phyloP scores from a whole-genome alignment of 2,888 invertebrate genomes.

The Drosophila ochracea region DNA sequence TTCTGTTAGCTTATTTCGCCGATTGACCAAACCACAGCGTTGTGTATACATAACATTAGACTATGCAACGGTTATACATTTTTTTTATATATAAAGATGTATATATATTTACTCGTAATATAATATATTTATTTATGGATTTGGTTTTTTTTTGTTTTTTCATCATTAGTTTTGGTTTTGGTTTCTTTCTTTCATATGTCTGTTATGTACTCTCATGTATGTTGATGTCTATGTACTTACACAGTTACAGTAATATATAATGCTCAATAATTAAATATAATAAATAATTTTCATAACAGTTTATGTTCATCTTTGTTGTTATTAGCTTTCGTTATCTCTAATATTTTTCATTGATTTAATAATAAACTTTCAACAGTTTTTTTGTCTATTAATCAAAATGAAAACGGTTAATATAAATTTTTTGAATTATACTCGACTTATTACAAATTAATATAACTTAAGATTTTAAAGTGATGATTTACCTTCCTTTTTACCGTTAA shows the following conservation, averaged over 20 bases:
- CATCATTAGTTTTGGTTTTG: slow-evolving; percentile 30
- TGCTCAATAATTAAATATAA: slow-evolving; percentile 66
- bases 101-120: slow-evolving; percentile 45
- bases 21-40: slow-evolving; percentile 46
- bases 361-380: slow-evolving; percentile 59
- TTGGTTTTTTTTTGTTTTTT: slow-evolving; percentile 21
- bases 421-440: slow-evolving; percentile 25
- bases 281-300: slow-evolving; percentile 84
- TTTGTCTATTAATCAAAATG: slow-evolving; percentile 20
- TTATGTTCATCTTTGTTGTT: slow-evolving; percentile 53
- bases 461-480: slow-evolving; percentile 56
- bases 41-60: slow-evolving; percentile 73
- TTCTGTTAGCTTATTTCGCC: slow-evolving; percentile 50
- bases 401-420: slow-evolving; percentile 12
- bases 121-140: slow-evolving; percentile 51
- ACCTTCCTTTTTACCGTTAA: slow-evolving; percentile 36
- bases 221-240: slow-evolving; percentile 66
- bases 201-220: slow-evolving; percentile 45
- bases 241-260: slow-evolving; percentile 66
- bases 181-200: slow-evolving; percentile 45
- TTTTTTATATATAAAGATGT: slow-evolving; percentile 33
- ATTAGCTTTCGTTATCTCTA: slow-evolving; percentile 44
- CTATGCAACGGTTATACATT: slow-evolving; percentile 73
- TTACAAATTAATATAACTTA: slow-evolving; percentile 58
- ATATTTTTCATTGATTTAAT: slow-evolving; percentile 62